Base-by-base conservation (phyloP, 2,113 vertebrate species). In the Rhea pennata region DNA sequence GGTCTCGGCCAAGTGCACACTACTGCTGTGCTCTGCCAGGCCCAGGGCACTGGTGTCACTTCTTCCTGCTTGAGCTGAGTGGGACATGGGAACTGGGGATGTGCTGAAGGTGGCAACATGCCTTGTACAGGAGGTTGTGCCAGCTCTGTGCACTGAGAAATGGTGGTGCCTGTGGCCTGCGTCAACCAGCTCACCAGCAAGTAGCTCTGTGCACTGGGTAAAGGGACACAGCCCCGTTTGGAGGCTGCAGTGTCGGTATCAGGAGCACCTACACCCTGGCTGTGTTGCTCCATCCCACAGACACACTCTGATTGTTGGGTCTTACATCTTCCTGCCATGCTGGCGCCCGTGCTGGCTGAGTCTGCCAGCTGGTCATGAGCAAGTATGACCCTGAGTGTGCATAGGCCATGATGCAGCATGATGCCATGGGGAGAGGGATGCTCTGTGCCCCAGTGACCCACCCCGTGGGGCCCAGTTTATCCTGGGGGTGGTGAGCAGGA, bases 241-340 rank as follows among this genome's bases (percentile, higher is more conserved):
- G 40, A 56, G 33, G 48, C 46, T 53, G 20, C 16, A 2, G 33
- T 20, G n/a, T 26, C 24, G 58, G 36, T 58, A 56, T n/a, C 1
- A 0, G 71, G 19, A 22, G 39, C 75, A 24, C 23, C 40, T 0
- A 0, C 17, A 31, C 31, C 56, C n/a, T 0, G 2, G 62, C 42
- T 53, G 56, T 33, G 59, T 1, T 0, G 33, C 66, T 61, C 53
- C 59, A 27, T 77, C 64, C 80, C 24, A 9, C 12, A 2, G 2
- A 12, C 17, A 2, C 0, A 8, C 48, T 51, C 53, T 85, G 51
- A 31, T 46, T 44, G 46, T 65, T 4, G 21, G 22, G n/a, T 22
- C 42, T 42, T 0, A 0, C 21, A 15, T 29, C 51, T 64, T 56
- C 36, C 50, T 1, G 1, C 46, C 10, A 11, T 15, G 36, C 66